phyloP scores from a whole-genome alignment of 2,888 invertebrate species.

The Hetaerina titia region DNA sequence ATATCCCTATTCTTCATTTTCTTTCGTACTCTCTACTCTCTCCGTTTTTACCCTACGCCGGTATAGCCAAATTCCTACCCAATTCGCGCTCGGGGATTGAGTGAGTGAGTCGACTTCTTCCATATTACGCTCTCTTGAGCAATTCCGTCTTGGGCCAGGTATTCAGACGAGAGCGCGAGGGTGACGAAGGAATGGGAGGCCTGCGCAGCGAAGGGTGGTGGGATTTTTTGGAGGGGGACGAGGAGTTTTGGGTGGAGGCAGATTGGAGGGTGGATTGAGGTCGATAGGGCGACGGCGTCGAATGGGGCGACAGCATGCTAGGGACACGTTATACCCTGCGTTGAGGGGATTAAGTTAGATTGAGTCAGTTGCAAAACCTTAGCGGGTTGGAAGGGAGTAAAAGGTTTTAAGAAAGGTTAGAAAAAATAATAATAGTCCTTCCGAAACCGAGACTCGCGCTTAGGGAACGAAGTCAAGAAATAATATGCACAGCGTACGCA shows the following conservation, averaged over 20 bases:
- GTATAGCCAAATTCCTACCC: background rate
- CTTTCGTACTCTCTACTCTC: background rate
- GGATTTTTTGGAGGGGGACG: background rate
- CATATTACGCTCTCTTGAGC: slow-evolving; percentile 55
- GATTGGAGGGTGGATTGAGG: background rate
- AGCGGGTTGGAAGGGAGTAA: background rate
- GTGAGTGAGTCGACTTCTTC: slow-evolving; percentile 49
- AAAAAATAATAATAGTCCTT: background rate
- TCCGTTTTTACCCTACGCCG: background rate
- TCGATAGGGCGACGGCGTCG: slow-evolving; percentile 16
- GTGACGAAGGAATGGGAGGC: background rate
- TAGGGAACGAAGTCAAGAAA: background rate
- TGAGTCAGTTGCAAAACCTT: slow-evolving; percentile 18
- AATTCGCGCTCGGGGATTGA: background rate
- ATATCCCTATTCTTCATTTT: background rate
- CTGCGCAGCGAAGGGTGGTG: background rate
- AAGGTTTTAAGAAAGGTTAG: background rate
- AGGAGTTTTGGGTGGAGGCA: background rate
- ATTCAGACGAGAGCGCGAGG: background rate
- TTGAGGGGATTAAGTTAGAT: background rate
- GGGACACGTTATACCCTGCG: background rate
- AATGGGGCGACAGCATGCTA: background rate
- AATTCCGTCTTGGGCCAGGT: slow-evolving; percentile 13
- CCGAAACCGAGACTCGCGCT: background rate
- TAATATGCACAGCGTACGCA: background rate